Conservation (phyloP, 2,888 invertebrate species). For the Lordiphosa andalusiaca region DNA sequence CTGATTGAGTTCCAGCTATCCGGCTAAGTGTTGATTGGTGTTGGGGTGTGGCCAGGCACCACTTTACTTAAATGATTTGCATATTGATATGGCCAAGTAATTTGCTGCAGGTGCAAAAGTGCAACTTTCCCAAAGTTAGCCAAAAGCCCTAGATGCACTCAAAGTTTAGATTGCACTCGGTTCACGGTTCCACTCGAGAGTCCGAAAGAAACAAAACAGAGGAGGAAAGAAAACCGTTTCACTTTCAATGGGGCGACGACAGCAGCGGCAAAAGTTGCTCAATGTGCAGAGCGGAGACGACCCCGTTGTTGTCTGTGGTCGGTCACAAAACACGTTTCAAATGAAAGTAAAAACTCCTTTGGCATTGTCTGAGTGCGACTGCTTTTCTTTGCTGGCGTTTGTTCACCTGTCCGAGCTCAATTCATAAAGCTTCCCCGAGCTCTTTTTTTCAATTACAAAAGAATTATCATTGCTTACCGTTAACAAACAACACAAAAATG, state of each 20-base stretch:
- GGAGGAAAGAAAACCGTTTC: constrained; percentile 31
- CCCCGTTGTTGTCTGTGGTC: constrained; percentile 39
- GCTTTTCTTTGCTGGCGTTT: constrained; percentile 46
- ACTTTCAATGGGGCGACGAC: constrained; percentile 52
- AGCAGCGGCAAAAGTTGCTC: constrained; percentile 55
- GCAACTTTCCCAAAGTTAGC: constrained; percentile 36
- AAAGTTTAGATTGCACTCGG: constrained; percentile 26
- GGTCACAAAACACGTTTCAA: constrained; percentile 74
- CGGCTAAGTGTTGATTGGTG: constrained; percentile 62
- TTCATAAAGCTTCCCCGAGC: constrained; percentile 21
- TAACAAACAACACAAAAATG: constrained; percentile 28
- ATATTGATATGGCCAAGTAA: constrained; percentile 36
- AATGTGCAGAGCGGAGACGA: constrained; percentile 41
- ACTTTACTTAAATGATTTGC: constrained; percentile 38
- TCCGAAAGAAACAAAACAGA: constrained; percentile 16
- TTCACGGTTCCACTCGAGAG: constrained; percentile 34
- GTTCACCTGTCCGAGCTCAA: constrained; percentile 55
- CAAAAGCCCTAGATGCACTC: constrained; percentile 18
- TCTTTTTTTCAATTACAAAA: constrained; percentile 56
- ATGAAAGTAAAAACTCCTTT: constrained; percentile 78
- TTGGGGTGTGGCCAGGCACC: constrained; percentile 55
- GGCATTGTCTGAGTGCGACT: constrained; percentile 55
- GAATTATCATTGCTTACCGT: constrained; percentile 54
- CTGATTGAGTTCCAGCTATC: constrained; percentile 2
- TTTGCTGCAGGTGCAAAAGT: constrained; percentile 58